phyloP scores from a whole-genome alignment of 1,140 invertebrate species.

The Scaptomyza graminum region DNA sequence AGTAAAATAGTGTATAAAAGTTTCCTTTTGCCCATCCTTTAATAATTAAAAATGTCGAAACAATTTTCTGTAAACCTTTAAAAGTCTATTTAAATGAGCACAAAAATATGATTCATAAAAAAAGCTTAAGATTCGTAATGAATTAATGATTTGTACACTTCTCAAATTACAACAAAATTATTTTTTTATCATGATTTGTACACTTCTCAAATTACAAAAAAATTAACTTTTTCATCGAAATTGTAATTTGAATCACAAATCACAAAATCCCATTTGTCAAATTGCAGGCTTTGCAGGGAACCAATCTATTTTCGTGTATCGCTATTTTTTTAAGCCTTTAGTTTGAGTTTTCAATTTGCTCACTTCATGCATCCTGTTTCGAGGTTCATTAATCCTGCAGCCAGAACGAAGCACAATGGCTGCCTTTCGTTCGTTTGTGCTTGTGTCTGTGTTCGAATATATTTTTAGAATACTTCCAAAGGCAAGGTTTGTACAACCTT shows the following conservation, averaged over 20 bases:
- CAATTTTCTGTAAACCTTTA: too few relatives aligned
- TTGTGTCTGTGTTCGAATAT: constrained; percentile 57
- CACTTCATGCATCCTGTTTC: constrained; percentile 9
- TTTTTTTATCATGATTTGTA: too few relatives aligned
- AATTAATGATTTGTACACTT: too few relatives aligned
- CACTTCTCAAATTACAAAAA: not conserved
- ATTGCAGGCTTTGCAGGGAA: not conserved
- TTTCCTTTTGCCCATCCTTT: too few relatives aligned
- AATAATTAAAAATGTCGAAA: too few relatives aligned
- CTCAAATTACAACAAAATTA: not conserved
- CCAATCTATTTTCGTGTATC: constrained; percentile 17
- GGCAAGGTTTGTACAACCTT: constrained; percentile 31
- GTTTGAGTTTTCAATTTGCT: constrained; percentile 39
- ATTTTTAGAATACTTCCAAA: constrained; percentile 68
- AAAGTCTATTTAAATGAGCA: too few relatives aligned
- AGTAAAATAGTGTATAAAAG: too few relatives aligned
- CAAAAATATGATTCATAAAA: not conserved
- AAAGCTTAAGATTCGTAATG: not conserved
- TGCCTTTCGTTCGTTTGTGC: constrained; percentile 21
- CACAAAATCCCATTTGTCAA: not conserved
- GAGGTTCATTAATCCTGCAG: constrained; percentile 31
- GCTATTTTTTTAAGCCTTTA: constrained; percentile 40
- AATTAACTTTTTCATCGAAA: not conserved
- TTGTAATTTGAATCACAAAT: constrained; percentile 2
- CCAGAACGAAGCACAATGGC: constrained; percentile 3